Base-by-base conservation (phyloP, 2,113 vertebrate genomes). In the Eublepharis macularius region DNA sequence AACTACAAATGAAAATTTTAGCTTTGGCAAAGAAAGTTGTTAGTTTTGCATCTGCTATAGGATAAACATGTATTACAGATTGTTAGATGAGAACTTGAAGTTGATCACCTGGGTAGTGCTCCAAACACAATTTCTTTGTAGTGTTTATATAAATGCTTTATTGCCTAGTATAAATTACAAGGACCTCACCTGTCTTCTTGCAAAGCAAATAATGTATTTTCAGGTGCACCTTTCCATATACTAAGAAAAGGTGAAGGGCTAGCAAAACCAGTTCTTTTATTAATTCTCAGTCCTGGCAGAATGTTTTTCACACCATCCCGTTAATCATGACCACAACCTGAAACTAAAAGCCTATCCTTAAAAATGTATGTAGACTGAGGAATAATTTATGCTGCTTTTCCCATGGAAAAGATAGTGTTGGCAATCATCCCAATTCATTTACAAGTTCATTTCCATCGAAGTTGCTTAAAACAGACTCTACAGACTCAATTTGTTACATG, bases 381-480 rank as follows among this genome's bases (percentile, higher is more conserved):
- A 92, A 92, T 94, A 93, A 92, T 76, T 90, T 82, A 80, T 90
- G 87, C 79, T 80, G 76, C 74, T 76, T 60, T 94, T 93, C 86
- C 90, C 92, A 83, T 90, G 82, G 84, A 90, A 80, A 74, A 91
- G 88, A 89, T 80, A 75, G 60, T 41, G 78, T 75, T 94, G 92
- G 91, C 93, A 91, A 78, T 24, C 7, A 89, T 90, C 89, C 75
- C 83, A 78, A 45, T 7, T 86, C 80, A 92, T 87, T 91, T 89
- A 87, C 70, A 84, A 90, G 83, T 90, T 89, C 87, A 77, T 84
- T 86, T 89, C 85, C 85, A 83, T 14, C 4, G 68, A 79, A 82
- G 76, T 13, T 69, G 43, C 49, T 74, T 82, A 63, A 63, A 78
- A 21, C 51, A 70, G 60, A 76, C 86, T 87, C 89, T 89, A 39